Evolutionary conservation across 2,113 vertebrate genomes (phyloP), one percentile per base, ranked within the genome.

Genomic region (Natator depressus): DNA sequence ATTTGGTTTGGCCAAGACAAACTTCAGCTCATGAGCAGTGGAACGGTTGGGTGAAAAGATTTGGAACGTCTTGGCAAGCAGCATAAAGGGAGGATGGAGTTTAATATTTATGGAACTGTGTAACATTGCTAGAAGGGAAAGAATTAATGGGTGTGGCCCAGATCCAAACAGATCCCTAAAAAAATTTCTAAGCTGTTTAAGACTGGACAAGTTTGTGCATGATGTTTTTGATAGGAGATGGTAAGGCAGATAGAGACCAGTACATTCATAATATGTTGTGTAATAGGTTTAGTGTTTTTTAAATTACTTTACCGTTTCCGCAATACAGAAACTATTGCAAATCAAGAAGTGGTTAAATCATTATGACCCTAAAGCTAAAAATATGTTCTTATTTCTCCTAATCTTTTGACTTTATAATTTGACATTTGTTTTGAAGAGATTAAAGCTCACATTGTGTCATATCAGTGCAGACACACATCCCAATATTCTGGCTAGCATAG

Each of bases 1-100:
- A n/a, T n/a, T 1, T 0, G 0, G 17, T n/a, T 16, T 1, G 5
- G 22, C 0, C 1, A 31, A 1, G 1, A 35, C 49, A 49, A 14
- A 35, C 3, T 2, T 4, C 24, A 17, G 14, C 59, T 8, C 1
- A 2, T 24, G 11, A 1, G 2, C 82, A 62, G 89, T 2, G 1
- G 22, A 8, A 6, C 24, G 8, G 3, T 29, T 20, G 55, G 42
- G 22, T 50, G 0, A 0, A 14, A 12, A 5, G 4, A 24, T 79
- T 69, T 80, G 51, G 51, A 11, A 57, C 5, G 2, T 51, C 3
- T 5, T 72, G 11, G 80, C 35, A 3, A 1, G 5, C 8, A 12
- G 4, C 2, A 1, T 4, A 1, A 1, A 0, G 1, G 38, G 12
- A 35, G 65, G 65, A 38, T n/a, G n/a, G 9, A 19, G 31, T 20